These are phyloP conservation scores for Atta cephalotes DNA, from an alignment of 1,140 invertebrate species.

Conservation along the genomic window DNA sequence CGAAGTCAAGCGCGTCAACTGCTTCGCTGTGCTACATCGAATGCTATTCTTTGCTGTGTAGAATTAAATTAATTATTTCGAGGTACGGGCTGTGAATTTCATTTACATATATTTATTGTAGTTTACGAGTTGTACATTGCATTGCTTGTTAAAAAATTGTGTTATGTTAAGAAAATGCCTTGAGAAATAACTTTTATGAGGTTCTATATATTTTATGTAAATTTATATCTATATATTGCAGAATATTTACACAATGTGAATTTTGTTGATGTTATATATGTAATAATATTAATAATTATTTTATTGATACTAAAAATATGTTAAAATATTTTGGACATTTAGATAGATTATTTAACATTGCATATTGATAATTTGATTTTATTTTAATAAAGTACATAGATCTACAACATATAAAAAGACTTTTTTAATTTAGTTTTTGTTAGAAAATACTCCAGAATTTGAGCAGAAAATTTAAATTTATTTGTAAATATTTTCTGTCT, in stretches of 20 bases:
- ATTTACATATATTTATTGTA: constrained; percentile 25
- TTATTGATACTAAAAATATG: neutral
- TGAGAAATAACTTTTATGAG: neutral
- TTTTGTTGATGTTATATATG: neutral
- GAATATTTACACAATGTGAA: neutral
- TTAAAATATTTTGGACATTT: neutral
- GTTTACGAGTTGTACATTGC: neutral
- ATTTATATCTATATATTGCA: neutral
- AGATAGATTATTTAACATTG: neutral
- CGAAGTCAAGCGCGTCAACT: neutral
- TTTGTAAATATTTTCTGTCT: neutral
- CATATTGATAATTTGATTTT: neutral
- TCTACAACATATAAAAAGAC: neutral
- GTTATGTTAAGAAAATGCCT: neutral
- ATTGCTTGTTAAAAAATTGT: constrained; percentile 15
- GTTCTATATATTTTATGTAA: neutral
- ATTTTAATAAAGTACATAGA: neutral
- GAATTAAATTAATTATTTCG: constrained; percentile 38
- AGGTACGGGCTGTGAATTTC: constrained; percentile 3
- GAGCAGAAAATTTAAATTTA: neutral
- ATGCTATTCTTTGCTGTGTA: neutral
- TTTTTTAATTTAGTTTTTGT: neutral
- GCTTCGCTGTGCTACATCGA: neutral
- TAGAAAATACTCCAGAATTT: neutral
- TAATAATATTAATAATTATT: neutral